These are phyloP conservation scores for Hemicordylus capensis DNA, from an alignment of 2,113 vertebrate genomes.

Conservation along the genomic window DNA sequence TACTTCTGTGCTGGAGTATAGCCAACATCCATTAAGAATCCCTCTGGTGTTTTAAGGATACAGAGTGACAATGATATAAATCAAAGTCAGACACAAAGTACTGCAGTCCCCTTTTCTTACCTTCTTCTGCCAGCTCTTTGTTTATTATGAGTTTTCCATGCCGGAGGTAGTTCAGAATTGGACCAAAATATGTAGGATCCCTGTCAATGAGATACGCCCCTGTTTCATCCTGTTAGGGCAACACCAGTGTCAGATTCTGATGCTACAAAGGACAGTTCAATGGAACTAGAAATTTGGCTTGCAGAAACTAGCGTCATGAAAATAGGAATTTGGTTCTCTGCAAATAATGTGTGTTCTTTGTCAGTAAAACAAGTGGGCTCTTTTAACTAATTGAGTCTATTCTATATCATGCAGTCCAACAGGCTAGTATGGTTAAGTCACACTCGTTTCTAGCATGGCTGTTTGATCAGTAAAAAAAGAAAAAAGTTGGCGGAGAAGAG, in stretches of 20 bases:
- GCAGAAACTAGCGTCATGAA: accelerated
- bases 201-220: slow-evolving; percentile 98
- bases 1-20: background rate
- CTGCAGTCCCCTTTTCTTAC: slow-evolving; percentile 71
- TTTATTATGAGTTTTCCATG: slow-evolving; percentile 98
- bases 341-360: background rate
- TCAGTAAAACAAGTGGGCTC: background rate
- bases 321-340: background rate
- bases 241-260: background rate
- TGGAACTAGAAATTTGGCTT: background rate
- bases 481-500: background rate
- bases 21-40: background rate
- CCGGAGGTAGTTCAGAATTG: slow-evolving; percentile 97
- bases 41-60: background rate
- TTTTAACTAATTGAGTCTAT: background rate
- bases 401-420: background rate
- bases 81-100: background rate
- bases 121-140: slow-evolving; percentile 97
- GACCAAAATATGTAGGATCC: slow-evolving; percentile 98
- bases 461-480: background rate
- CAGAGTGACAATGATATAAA: background rate
- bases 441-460: background rate
- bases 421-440: background rate
- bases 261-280: background rate
- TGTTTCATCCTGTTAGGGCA: slow-evolving; percentile 86